Base-by-base conservation (phyloP, 1,140 invertebrate genomes). In the Chrysomallon squamiferum region DNA sequence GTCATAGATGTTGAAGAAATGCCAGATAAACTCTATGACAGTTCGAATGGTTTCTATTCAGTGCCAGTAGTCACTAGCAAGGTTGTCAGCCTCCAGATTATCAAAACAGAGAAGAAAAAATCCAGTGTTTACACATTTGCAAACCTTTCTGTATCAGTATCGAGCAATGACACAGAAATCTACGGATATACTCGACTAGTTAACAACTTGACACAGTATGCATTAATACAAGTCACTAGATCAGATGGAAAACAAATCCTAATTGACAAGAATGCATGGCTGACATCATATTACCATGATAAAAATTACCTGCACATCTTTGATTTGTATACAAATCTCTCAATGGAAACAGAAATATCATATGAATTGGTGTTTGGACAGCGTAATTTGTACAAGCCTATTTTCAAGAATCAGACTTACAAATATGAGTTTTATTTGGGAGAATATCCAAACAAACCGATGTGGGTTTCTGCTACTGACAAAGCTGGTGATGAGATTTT, bases 1-100 rank as follows among this genome's bases (percentile, higher is more conserved):
- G 41, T 69, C 20, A 15, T 64, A 2, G 65, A 67, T 35, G 35
- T 59, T 13, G 63, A 66, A 32, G 50, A 54, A 7, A 58, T 74
- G 9, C 72, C 74, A 50, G 67, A 76, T 61, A 41, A 35, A n/a
- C 56, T 76, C 7, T 76, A 63, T 59, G 57, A 66, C 43, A 73
- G 73, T 59, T 57, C 67, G 22, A 66, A 73, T 58, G 73, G 68
- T 5, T 35, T 45, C 3, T 29, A 68, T 32, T 61, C 62, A 1
- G 29, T 38, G 3, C 33, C 61, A 2, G 72, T 76, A 11, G 45
- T 35, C 4, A 7, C 41, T n/a, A 41, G 22, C 18, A 68, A 69
- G 29, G 59, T 60, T 20, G 59, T 62, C 15, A 29, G 43, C 4
- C 30, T 72, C 9, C 38, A 25, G 25, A 20, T 65, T 3, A 11